A percentile compares a stretch with the other conserved stretches of the same genome.
phyloP scores from a whole-genome alignment of 2,888 invertebrate species.

The Ligdia adustata region DNA sequence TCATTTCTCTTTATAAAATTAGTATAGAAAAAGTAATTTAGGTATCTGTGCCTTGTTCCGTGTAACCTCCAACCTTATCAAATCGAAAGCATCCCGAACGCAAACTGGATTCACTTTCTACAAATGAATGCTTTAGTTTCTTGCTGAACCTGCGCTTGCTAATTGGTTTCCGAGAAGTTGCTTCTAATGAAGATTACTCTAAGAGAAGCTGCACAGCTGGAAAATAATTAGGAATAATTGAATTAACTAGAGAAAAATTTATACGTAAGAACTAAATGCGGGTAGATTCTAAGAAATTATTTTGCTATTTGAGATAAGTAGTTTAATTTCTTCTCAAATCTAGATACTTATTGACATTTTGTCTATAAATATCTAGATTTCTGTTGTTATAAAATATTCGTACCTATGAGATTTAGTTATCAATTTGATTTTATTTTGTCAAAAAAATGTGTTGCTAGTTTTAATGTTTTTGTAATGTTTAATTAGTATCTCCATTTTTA shows the following conservation, averaged over 20 bases:
- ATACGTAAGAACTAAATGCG: not conserved
- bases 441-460: no score
- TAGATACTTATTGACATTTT: not conserved
- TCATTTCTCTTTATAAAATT: no score
- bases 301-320: not conserved
- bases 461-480: no score
- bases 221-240: conserved; percentile 23
- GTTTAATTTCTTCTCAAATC: not conserved
- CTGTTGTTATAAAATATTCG: no score
- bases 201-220: conserved; percentile 17
- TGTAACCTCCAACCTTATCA: not conserved
- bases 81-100: conserved; percentile 2
- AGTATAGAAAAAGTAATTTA: no score
- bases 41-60: no score
- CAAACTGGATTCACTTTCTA: conserved; percentile 12
- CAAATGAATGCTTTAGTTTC: conserved; percentile 3
- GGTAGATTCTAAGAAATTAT: not conserved
- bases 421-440: no score
- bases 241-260: conserved; percentile 10
- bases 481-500: no score
- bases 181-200: conserved; percentile 17
- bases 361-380: no score
- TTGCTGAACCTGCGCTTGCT: conserved; percentile 3
- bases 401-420: no score
- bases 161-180: conserved; percentile 10